Evolutionary conservation across 2,888 invertebrate species (phyloP), one percentile per base, ranked within the genome.

Genomic region (Troides aeacus): DNA sequence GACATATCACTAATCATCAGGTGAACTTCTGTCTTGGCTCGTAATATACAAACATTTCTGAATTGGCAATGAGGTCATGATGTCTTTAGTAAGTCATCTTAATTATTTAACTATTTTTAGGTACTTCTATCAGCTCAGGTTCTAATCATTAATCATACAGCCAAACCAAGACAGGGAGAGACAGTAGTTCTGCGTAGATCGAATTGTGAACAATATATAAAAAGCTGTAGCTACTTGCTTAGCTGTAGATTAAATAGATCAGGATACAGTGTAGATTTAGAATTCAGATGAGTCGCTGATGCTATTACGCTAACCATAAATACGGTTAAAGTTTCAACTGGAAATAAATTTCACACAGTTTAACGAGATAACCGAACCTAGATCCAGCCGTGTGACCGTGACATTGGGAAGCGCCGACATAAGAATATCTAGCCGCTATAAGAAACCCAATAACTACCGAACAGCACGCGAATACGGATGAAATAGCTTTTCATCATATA

Each of bases 401-500:
- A 68, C 66, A 73, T 67, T 70, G 64, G 69, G 72, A 69, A 65
- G 70, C 65, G 71, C 67, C 70, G 70, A 59, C 62, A 62, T 0
- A 21, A 21, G 67, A 66, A 58, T 61, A 66, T 71, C 66, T 60
- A 68, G 69, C 53, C 66, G 64, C 39, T 60, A 63, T 61, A 63
- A 42, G 61, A 36, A 58, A n/a, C 56, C 23, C 30, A n/a, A 60
- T 73, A 73, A 74, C 68, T 66, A 66, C 64, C 72, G 53, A 60
- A 46, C 21, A 69, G 62, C 74, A 74, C 72, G 72, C 73, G 67
- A 65, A 42, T 61, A 24, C 59, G 64, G 65, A 8, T 62, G 50
- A 62, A 61, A 36, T 53, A 53, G 53, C 61, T 24, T 65, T 70
- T 69, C 64, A 58, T 67, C 68, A 58, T 58, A 64, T 65, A 39